These are phyloP conservation scores for Phortica okadai DNA, from an alignment of 2,888 invertebrate species.

Conservation along the genomic window DNA sequence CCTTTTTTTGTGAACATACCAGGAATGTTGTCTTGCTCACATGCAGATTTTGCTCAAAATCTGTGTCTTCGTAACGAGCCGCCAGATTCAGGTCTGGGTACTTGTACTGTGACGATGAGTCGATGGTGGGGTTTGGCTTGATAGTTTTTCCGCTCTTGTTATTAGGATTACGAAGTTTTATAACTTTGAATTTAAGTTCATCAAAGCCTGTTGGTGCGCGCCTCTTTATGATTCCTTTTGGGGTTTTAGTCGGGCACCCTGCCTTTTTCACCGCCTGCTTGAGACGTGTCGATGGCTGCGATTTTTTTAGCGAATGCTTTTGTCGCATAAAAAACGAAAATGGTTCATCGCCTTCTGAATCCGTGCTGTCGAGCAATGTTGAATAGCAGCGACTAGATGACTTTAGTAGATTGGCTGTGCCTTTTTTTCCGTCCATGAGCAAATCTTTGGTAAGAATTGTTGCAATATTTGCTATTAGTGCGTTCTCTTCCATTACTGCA, in stretches of 20 bases:
- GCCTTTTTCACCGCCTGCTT: too few species aligned
- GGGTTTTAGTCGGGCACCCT: too few species aligned
- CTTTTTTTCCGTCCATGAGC: conserved; percentile 62
- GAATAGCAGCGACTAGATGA: conserved; percentile 40
- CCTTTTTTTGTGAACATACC: conserved; percentile 50
- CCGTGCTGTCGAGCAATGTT: conserved; percentile 59
- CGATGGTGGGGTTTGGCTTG: conserved; percentile 9
- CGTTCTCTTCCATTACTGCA: conserved; percentile 70
- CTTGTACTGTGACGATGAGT: conserved; percentile 46
- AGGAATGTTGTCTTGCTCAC: conserved; percentile 71
- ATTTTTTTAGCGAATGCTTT: not conserved
- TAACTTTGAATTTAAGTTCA: not conserved
- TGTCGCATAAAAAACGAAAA: conserved; percentile 54
- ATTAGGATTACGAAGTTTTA: not conserved
- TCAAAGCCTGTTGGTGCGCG: too few species aligned
- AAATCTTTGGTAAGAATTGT: conserved; percentile 73
- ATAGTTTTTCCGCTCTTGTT: not conserved
- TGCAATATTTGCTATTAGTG: conserved; percentile 72
- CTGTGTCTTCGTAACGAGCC: conserved; percentile 65
- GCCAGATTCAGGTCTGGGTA: conserved; percentile 66
- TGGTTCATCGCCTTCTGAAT: conserved; percentile 65
- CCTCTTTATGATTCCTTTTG: too few species aligned
- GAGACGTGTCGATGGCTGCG: too few species aligned
- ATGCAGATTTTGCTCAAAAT: conserved; percentile 70
- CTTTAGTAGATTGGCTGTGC: conserved; percentile 33